Evolutionary conservation across 1,140 invertebrate species (phyloP).

Genomic region (Orussus abietinus): DNA sequence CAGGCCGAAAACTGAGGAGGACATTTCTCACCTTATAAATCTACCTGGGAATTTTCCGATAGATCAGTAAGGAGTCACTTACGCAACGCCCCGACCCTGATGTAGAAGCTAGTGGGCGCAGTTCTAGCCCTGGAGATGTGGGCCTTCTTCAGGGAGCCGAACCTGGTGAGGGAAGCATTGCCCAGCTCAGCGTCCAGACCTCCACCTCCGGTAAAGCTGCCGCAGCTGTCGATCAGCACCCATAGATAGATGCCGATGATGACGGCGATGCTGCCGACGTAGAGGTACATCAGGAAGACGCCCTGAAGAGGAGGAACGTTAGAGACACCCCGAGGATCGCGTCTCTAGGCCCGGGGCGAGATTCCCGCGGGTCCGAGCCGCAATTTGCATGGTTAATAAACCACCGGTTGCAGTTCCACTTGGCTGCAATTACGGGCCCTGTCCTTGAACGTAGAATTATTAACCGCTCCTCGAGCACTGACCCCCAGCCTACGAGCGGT

Average conservation of each 20-base stretch:
- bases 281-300: conserved; percentile 63
- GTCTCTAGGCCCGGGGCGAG: no score
- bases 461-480: no score
- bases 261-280: conserved; percentile 61
- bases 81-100: conserved; percentile 66
- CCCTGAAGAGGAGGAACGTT: conserved; percentile 53
- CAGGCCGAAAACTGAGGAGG: conserved; percentile 66
- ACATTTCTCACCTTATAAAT: no score
- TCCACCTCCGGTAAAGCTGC: conserved; percentile 38
- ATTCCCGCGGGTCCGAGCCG: no score
- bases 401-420: no score
- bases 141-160: conserved; percentile 58
- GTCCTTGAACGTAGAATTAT: no score
- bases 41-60: no score
- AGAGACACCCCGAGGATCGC: no score
- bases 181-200: conserved; percentile 48
- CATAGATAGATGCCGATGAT: conserved; percentile 66
- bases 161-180: conserved; percentile 51
- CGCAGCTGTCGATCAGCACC: conserved; percentile 59
- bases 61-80: conserved; percentile 23
- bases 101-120: conserved; percentile 62
- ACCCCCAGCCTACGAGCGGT: no score
- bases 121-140: conserved; percentile 57
- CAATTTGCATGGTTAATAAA: no score
- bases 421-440: no score